A percentile compares a stretch with the other conserved stretches of the same genome.
phyloP scores from a whole-genome alignment of 2,888 invertebrate species.

The Perdita meconis region DNA sequence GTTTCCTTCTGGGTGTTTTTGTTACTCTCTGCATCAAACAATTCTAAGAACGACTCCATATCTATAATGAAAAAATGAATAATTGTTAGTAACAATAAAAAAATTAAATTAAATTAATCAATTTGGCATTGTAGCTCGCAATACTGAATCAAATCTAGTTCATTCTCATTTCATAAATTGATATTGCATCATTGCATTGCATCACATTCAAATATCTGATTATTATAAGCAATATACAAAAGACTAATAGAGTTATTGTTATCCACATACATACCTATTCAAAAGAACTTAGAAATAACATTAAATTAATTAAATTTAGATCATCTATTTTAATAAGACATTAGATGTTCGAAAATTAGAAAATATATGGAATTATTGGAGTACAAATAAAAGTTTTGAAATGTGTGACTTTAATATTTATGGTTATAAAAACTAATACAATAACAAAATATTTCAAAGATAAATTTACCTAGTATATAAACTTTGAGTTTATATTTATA shows the following conservation, averaged over 20 bases:
- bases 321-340: no score
- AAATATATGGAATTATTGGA: no score
- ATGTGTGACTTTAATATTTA: no score
- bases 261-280: neutral
- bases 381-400: no score
- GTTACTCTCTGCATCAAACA: slow-evolving; percentile 89
- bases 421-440: no score
- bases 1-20: slow-evolving; percentile 84
- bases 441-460: neutral
- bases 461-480: neutral
- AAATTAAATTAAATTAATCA: neutral
- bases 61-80: slow-evolving; percentile 45
- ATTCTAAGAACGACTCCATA: slow-evolving; percentile 93
- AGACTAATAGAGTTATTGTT: slow-evolving; percentile 1
- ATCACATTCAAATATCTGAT: slow-evolving; percentile 10
- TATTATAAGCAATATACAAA: neutral
- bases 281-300: neutral
- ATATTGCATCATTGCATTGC: slow-evolving; percentile 25
- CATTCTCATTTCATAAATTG: slow-evolving; percentile 26
- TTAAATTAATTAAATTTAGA: no score
- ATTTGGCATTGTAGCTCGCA: neutral
- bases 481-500: neutral
- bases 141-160: slow-evolving; percentile 37
- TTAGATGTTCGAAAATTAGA: no score
- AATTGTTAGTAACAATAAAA: neutral